Percentiles rank a stretch among this genome's conserved stretches.
Evolutionary conservation across 1,140 invertebrate species (phyloP).

Genomic region (Metopolophium dirhodum): DNA sequence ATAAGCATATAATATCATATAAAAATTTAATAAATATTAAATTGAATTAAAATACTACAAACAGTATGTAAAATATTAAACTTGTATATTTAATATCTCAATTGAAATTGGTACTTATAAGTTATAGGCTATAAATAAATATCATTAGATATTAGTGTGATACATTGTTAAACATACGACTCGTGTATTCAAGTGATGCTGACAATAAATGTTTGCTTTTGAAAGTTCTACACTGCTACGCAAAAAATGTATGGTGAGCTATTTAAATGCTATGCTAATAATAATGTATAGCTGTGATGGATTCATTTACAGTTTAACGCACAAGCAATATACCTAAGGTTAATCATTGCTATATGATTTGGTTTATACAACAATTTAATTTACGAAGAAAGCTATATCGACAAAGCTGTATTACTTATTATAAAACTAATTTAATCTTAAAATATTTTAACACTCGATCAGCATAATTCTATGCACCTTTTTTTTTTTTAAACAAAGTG

Average conservation of each 20-base stretch:
- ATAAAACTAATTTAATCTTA: background rate
- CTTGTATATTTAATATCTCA: background rate
- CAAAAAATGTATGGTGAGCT: constrained; percentile 28
- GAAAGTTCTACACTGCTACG: constrained; percentile 29
- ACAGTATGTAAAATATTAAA: background rate
- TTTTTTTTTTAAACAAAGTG: background rate
- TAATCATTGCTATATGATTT: background rate
- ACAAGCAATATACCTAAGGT: background rate
- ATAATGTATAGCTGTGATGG: constrained; percentile 27
- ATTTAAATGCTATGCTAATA: constrained; percentile 37
- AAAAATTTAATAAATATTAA: background rate
- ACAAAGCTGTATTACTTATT: background rate
- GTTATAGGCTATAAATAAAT: background rate
- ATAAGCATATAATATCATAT: background rate
- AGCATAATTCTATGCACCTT: too few relatives aligned
- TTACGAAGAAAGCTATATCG: background rate
- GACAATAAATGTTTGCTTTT: constrained; percentile 16
- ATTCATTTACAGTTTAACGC: constrained; percentile 17
- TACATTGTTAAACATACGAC: background rate
- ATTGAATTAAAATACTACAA: background rate
- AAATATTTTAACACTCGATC: background rate
- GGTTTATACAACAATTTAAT: background rate
- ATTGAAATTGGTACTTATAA: background rate
- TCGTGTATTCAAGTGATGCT: background rate
- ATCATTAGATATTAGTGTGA: background rate